phyloP scores from a whole-genome alignment of 2,888 invertebrate species.

The Volucella inanis region DNA sequence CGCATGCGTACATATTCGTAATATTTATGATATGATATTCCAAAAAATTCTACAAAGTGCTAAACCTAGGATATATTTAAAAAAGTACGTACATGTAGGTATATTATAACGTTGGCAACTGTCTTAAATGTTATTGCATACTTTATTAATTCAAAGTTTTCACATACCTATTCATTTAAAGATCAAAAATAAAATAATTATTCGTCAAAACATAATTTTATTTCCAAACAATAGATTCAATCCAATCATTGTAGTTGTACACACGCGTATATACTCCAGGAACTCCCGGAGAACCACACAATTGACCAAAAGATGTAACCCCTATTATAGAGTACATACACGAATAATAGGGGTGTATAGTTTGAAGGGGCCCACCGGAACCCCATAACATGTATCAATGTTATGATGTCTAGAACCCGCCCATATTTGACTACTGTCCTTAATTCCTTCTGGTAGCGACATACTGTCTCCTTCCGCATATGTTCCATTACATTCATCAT shows the following conservation, averaged over 20 bases:
- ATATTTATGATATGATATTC: too few species aligned
- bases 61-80: too few species aligned
- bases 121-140: too few species aligned
- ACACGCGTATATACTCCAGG: constrained; percentile 86
- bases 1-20: too few species aligned
- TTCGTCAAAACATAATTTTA: not conserved
- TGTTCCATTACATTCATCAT: constrained; percentile 80
- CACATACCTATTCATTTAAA: too few species aligned
- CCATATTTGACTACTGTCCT: constrained; percentile 84
- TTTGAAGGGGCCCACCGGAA: constrained; percentile 87
- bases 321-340: constrained; percentile 84
- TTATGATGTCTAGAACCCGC: constrained; percentile 83
- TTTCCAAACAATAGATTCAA: constrained; percentile 85
- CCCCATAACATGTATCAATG: constrained; percentile 86
- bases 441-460: constrained; percentile 83
- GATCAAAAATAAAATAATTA: too few species aligned
- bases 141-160: too few species aligned
- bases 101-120: too few species aligned
- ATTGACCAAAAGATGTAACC: constrained; percentile 83
- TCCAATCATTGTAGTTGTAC: constrained; percentile 85
- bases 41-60: too few species aligned
- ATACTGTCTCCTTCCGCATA: constrained; percentile 75
- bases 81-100: too few species aligned
- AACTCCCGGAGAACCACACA: constrained; percentile 82
- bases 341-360: constrained; percentile 79